Percentiles rank a stretch among this genome's conserved stretches.
phyloP scores from a whole-genome alignment of 2,797 vertebrate genomes.

The Dermochelys coriacea region DNA sequence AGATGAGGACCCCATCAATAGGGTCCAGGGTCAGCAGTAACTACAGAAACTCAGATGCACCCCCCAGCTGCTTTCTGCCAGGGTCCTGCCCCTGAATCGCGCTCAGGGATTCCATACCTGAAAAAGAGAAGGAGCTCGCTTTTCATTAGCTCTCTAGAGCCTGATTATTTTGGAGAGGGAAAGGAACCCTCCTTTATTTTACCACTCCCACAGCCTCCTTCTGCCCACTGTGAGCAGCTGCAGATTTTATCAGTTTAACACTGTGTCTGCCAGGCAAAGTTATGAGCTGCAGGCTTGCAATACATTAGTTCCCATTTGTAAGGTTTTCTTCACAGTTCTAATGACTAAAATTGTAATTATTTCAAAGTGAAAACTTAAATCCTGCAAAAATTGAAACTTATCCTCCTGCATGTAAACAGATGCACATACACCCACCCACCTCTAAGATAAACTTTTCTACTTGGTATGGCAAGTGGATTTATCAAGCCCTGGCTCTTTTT shows the following conservation, averaged over 20 bases:
- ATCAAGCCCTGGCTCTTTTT: not conserved
- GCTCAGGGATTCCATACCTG: not conserved
- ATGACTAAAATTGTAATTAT: not conserved
- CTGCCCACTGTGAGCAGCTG: not conserved
- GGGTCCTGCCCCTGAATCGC: not conserved
- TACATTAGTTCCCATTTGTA: not conserved
- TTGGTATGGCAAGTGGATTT: not conserved
- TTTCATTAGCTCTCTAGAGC: not conserved
- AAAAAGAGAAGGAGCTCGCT: not conserved
- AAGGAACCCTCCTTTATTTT: not conserved
- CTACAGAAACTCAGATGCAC: not conserved
- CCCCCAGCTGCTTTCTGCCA: not conserved
- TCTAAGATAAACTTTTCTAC: not conserved
- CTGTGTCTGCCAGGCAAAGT: not conserved
- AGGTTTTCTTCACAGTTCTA: not conserved
- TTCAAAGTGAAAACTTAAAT: not conserved
- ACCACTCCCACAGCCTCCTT: not conserved
- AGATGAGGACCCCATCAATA: not conserved
- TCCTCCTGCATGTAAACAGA: not conserved
- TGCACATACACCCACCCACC: not conserved
- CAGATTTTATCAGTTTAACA: not conserved
- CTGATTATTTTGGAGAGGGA: not conserved
- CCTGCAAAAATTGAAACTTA: not conserved
- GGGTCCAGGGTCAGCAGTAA: not conserved
- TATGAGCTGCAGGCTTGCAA: not conserved